Evolutionary conservation across 2,888 invertebrate species (phyloP), one percentile per base, ranked within the genome.

Genomic region (Drosophila meridiana): DNA sequence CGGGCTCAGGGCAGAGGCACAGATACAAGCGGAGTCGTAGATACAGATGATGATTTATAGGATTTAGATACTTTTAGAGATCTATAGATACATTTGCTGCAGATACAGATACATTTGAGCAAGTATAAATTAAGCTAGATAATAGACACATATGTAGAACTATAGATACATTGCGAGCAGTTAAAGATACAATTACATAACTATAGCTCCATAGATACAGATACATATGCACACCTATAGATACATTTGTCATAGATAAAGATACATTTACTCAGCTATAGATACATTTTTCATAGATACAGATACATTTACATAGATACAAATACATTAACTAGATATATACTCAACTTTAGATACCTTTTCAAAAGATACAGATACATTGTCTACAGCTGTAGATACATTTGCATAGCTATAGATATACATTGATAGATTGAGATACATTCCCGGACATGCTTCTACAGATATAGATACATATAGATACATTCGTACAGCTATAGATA

Each of bases 1-100:
- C 59, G 63, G 38, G 34, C 40, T 36, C 47, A 58, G 38, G 26
- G 5, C 6, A 26, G 42, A 67, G 34, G 9, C 8, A 36, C 55
- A 36, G 30, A 28, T 50, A 62, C 40, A 52, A 26, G 38, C 53
- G 34, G 50, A 59, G 36, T 20, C 3, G 11, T 20, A 52, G 32
- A n/a, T 34, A 6, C 20, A 11, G 30, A n/a, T 32, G n/a, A 14
- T 14, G 30, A n/a, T 30, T 30, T 48, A n/a, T n/a, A n/a, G 48
- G 48, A 32, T n/a, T 50, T 11, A 50, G 50, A 32, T 50, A 32
- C n/a, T n/a, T 32, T 50, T 9, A 11, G 2, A 9, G 2, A 5
- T 9, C 50, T 9, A 32, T 50, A 50, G 7, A 32, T 32, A 9
- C 5, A 28, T 28, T 13, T 13, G 6, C 47, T 13, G 5, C 8